Base-by-base conservation (phyloP, 2,888 invertebrate genomes). In the Agonopterix arenella region DNA sequence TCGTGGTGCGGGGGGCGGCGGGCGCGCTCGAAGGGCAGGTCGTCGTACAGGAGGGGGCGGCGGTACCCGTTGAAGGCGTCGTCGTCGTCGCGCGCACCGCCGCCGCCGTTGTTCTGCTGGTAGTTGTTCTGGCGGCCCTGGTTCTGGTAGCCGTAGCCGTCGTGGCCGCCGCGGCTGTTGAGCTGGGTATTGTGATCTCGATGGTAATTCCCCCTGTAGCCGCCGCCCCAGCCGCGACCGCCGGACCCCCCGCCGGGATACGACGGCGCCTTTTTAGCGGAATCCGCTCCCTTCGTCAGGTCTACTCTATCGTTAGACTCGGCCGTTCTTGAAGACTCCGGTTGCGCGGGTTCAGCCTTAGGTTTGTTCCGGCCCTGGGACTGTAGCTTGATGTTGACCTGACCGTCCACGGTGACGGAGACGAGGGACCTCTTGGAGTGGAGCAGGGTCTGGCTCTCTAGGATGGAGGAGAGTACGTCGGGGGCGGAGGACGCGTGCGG, bases 361-460 rank as follows among this genome's bases (percentile, higher is more conserved):
- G 9, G 46, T 4, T 18, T 28, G 11, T 7, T 11, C 11, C n/a
- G 18, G 3, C 18, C 18, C n/a, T 8, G 3, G 36, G 2, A 69
- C 38, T 73, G 74, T 37, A 83, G 64, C 54, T 88, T 84, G 8
- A 93, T 88, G 52, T 90, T 80, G 1, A 95, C 70, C 13, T 89
- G 91, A 1, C 95, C 95, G 61, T 93, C 92, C 2, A 90, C 89
- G 44, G 91, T 89, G 0, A 93, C 64, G 0, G 90, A 90, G 7
- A 93, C 84, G 2, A 91, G 75, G 18, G 91, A 85, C 46, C 91
- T 89, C 54, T 91, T 93, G 5, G 93, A 93, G 70, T 94, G 93
- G 80, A 95, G 91, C 52, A 92, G 85, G 47, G 93, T 90, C 73
- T 95, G 95, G 59, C 91, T 90, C 56, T 92, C 91, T 63, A 96